Conservation (phyloP, 2,113 vertebrate species). For the Fulmarus glacialis region DNA sequence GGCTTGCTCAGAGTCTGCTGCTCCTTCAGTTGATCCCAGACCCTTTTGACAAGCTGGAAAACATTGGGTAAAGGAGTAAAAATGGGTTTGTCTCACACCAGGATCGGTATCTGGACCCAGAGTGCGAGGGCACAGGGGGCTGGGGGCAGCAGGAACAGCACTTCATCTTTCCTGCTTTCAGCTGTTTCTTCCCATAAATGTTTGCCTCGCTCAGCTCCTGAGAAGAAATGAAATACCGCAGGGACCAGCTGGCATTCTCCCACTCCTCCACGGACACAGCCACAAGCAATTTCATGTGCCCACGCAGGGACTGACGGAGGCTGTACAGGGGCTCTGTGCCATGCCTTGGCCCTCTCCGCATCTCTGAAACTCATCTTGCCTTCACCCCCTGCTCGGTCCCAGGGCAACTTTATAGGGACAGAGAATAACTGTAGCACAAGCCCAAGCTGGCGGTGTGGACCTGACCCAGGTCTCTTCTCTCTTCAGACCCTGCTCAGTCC, state of each 20-base stretch:
- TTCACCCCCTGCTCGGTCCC: neutral
- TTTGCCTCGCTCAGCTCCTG: neutral
- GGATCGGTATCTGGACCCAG: neutral
- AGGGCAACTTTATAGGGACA: neutral
- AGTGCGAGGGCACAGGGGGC: fast-evolving
- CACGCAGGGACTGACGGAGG: neutral
- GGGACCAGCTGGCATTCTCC: conserved; percentile 45
- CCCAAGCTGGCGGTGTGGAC: neutral
- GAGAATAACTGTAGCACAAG: neutral
- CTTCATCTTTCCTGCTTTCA: neutral
- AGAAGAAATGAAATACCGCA: neutral
- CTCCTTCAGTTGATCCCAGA: neutral
- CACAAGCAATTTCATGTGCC: neutral
- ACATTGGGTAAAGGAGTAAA: neutral
- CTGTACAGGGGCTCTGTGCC: neutral
- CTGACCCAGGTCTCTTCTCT: neutral
- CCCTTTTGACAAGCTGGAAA: neutral
- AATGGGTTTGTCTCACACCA: neutral
- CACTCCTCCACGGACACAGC: neutral
- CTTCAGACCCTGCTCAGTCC: neutral
- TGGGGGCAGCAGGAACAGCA: neutral
- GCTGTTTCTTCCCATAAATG: neutral
- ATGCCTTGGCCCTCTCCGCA: neutral
- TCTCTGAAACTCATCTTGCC: neutral
- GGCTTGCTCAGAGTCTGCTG: neutral